phyloP scores from a whole-genome alignment of 2,113 vertebrate species.

The Python bivittatus region DNA sequence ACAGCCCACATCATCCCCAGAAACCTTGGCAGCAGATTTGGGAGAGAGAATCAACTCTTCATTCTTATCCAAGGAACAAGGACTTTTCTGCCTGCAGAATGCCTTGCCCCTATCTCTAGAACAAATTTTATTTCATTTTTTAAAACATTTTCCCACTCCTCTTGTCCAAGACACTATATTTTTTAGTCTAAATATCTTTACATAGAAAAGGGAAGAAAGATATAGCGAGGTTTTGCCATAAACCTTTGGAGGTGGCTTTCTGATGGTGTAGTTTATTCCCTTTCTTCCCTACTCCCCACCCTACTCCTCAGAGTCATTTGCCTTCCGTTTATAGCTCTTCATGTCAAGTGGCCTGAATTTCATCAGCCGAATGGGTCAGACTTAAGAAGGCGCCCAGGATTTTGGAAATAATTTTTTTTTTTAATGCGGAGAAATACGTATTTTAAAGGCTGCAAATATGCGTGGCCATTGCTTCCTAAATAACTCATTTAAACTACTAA shows the following conservation, averaged over 20 bases:
- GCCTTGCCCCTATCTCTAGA: neutral
- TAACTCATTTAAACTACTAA: neutral
- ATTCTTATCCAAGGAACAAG: neutral
- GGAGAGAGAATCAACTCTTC: neutral
- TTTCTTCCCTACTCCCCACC: neutral
- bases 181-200: neutral
- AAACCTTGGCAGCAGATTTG: neutral
- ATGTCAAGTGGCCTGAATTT: constrained; percentile 18
- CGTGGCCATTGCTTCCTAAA: neutral
- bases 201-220: neutral
- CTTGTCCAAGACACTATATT: neutral
- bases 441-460: neutral
- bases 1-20: neutral
- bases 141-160: no score
- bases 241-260: constrained; percentile 10
- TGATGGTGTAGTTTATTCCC: neutral
- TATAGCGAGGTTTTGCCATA: constrained; percentile 19
- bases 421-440: neutral
- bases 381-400: constrained; percentile 30
- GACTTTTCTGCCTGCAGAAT: neutral
- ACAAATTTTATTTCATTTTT: neutral
- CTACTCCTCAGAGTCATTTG: neutral
- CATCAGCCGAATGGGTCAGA: constrained; percentile 38
- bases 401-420: constrained; percentile 14
- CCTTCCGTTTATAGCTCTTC: neutral